Conservation (phyloP, 2,113 vertebrate species). For the Brevimyrus niger region DNA sequence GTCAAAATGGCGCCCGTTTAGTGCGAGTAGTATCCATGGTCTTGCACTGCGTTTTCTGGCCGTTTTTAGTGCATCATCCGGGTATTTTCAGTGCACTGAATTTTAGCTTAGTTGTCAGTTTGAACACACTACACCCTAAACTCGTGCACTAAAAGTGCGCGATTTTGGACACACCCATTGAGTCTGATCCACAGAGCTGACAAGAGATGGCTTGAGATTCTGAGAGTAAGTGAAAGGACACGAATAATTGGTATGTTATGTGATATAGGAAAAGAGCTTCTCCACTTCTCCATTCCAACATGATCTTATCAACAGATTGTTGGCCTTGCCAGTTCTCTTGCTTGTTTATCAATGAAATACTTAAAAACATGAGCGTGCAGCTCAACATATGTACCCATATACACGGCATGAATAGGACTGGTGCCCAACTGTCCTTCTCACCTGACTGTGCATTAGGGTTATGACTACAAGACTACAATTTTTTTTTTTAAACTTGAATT, state of each 20-base stretch:
- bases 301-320: not conserved
- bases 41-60: too few relatives aligned
- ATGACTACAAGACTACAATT: too few relatives aligned
- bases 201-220: not conserved
- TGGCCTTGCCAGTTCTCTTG: slow-evolving; percentile 19
- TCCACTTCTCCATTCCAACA: not conserved
- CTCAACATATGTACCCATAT: not conserved
- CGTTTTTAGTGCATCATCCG: too few relatives aligned
- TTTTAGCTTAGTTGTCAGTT: too few relatives aligned
- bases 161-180: too few relatives aligned
- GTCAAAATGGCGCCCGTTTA: too few relatives aligned
- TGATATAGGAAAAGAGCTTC: not conserved
- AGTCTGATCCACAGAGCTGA: not conserved
- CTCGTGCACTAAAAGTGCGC: too few relatives aligned
- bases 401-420: not conserved
- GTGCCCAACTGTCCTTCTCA: not conserved
- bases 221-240: not conserved
- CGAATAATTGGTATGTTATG: not conserved
- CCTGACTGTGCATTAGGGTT: not conserved
- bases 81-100: too few relatives aligned
- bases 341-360: slow-evolving; percentile 5
- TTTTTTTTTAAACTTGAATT: too few relatives aligned
- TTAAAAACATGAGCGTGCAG: not conserved
- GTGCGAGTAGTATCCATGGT: too few relatives aligned
- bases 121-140: too few relatives aligned